Evolutionary conservation across 2,113 vertebrate species (phyloP), one percentile per base, ranked within the genome.

Genomic region (Thunnus thynnus): DNA sequence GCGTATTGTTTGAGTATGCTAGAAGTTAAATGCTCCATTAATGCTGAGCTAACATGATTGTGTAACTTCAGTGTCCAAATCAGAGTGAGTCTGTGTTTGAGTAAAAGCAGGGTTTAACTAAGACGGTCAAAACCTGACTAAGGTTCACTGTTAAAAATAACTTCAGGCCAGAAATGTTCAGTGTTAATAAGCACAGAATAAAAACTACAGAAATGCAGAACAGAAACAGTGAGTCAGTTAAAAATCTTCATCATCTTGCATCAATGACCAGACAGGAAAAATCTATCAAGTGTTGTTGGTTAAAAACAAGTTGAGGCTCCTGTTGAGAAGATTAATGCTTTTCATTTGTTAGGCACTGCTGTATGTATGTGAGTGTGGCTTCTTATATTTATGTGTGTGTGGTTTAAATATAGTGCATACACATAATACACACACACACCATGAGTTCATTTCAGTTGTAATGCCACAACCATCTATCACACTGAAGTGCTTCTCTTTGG

Each of bases 381-480:
- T 5, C 13, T 52, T 32, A 8, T 51, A 30, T 55, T 3, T 70
- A 52, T n/a, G 18, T 52, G n/a, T 44, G 32, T 61, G 22, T 20
- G 56, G 22, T 74, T 74, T 51, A 27, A 67, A 71, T 20, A 16
- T 13, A 63, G 16, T 54, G 20, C 20, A n/a, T 55, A 44, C 25
- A 52, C 3, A 57, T 44, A 46, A 22, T 1, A 65, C 52, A 47
- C 22, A 54, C 22, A 22, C 10, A 18, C 48, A 52, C 52, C 12
- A 25, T 2, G 41, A 3, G 36, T 41, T 71, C 44, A 25, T 80
- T 79, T 76, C 17, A 58, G n/a, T 54, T 64, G 78, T 60, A 82
- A 87, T 78, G 78, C 36, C 75, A 87, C 68, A 51, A 75, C 55
- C 71, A 84, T 91, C 83, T 22, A 85, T 87, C 89, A 82, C 44